phyloP scores from a whole-genome alignment of 2,113 vertebrate species.

The Daubentonia madagascariensis region DNA sequence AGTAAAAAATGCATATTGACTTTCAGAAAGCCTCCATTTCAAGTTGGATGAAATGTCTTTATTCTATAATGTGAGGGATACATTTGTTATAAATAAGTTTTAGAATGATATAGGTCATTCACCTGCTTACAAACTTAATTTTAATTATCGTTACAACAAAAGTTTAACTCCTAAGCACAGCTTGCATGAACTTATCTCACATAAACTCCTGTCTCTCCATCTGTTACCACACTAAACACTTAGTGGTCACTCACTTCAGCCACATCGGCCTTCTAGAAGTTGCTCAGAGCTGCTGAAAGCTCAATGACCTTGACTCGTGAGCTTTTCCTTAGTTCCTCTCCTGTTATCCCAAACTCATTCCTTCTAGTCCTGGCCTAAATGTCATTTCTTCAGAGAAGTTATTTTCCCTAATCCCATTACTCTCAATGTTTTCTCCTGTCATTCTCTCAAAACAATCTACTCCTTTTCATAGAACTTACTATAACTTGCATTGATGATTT shows the following conservation, averaged over 20 bases:
- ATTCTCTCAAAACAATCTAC: neutral
- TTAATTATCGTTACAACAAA: neutral
- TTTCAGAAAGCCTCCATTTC: neutral
- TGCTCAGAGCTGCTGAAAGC: neutral
- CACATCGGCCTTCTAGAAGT: rapidly evolving
- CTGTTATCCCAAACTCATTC: neutral
- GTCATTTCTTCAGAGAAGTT: neutral
- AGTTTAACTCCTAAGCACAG: neutral
- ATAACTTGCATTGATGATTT: neutral
- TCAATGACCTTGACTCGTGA: rapidly evolving
- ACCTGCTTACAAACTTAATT: neutral
- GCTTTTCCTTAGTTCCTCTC: rapidly evolving
- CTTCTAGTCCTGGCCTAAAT: neutral
- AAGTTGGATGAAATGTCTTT: neutral
- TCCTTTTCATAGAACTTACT: neutral
- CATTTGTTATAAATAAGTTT: neutral
- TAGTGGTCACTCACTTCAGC: rapidly evolving
- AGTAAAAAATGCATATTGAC: neutral
- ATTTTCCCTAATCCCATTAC: neutral
- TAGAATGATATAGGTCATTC: neutral
- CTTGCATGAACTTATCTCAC: rapidly evolving
- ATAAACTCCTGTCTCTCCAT: rapidly evolving
- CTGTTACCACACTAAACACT: rapidly evolving
- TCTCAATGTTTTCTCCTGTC: neutral
- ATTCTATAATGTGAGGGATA: neutral